Conservation (phyloP, 1,140 invertebrate genomes). For the Dinoponera quadriceps region DNA sequence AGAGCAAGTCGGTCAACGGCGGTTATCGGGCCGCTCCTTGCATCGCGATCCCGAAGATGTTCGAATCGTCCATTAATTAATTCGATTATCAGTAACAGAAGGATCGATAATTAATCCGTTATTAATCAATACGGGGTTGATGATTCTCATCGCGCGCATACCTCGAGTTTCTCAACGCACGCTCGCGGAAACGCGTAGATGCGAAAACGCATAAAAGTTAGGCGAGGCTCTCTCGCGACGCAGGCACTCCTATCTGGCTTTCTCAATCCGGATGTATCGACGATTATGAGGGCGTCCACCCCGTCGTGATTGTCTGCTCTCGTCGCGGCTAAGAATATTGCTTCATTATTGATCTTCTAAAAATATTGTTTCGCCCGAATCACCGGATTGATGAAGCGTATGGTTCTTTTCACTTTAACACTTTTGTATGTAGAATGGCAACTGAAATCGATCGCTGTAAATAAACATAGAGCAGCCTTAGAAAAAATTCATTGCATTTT, state of each 20-base stretch:
- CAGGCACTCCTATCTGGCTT: constrained; percentile 64
- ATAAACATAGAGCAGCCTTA: no score
- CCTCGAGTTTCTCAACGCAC: not conserved
- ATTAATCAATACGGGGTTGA: no score
- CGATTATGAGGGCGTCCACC: constrained; percentile 63
- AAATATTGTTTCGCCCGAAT: constrained; percentile 21
- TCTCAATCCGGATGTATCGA: constrained; percentile 71
- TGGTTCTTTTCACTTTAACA: not conserved
- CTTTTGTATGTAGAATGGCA: no score
- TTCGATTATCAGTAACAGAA: no score
- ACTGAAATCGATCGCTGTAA: no score
- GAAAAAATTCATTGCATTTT: no score
- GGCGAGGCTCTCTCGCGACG: constrained; percentile 31
- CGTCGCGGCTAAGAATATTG: constrained; percentile 2
- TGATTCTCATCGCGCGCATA: no score
- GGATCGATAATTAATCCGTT: no score
- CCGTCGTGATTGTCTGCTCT: constrained; percentile 27
- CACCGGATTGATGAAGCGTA: constrained; percentile 16
- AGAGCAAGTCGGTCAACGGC: constrained; percentile 60
- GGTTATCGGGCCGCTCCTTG: constrained; percentile 55
- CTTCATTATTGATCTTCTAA: constrained; percentile 43
- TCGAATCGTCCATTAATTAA: no score
- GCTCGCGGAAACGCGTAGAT: not conserved
- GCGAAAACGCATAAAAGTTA: constrained; percentile 17
- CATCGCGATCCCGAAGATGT: not conserved